Percentiles rank a stretch among this genome's conserved stretches.
These are phyloP conservation scores for Axis porcinus DNA, from an alignment of 2,113 vertebrate genomes.

Conservation along the genomic window DNA sequence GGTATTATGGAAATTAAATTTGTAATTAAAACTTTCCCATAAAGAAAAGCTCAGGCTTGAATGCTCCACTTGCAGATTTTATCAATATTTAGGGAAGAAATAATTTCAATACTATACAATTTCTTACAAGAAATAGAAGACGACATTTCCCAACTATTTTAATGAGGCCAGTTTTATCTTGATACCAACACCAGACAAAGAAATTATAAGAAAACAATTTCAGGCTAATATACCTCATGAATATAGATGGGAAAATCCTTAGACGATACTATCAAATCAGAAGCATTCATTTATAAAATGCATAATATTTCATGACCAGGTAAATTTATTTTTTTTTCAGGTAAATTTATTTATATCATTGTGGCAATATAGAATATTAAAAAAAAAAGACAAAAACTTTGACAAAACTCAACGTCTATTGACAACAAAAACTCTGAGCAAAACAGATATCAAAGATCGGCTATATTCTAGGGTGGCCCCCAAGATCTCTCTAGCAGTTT, in stretches of 20 bases:
- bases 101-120: not conserved
- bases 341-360: not conserved
- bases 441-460: not conserved
- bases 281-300: not conserved
- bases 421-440: not conserved
- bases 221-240: not conserved
- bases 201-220: not conserved
- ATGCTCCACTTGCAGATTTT: not conserved
- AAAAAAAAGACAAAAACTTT: not conserved
- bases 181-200: not conserved
- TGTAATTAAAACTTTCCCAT: not conserved
- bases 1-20: not conserved
- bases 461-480: not conserved
- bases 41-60: not conserved
- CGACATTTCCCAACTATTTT: not conserved
- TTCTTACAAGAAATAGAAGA: not conserved
- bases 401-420: not conserved
- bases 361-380: not conserved
- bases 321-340: not conserved
- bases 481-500: not conserved
- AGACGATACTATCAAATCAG: not conserved
- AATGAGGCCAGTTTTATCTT: not conserved
- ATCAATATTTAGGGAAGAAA: not conserved
- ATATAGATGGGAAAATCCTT: not conserved
- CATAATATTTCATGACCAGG: not conserved